Evolutionary conservation across 2,113 vertebrate species (phyloP).

Genomic region (Telmatochromis bifrenatus): DNA sequence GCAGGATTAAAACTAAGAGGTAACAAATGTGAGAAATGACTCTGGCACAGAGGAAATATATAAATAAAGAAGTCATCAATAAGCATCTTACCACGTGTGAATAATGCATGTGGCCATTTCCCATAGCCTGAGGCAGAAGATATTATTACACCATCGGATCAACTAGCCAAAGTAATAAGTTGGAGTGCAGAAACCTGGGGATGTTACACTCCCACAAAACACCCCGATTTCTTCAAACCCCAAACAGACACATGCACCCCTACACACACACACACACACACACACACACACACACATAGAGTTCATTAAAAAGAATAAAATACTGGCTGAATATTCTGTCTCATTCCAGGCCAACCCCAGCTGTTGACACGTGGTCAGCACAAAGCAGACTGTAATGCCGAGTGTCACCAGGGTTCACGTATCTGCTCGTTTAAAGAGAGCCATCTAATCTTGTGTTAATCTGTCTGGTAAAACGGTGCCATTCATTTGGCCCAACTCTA

Average conservation of each 20-base stretch:
- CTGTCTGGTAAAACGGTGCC: not conserved
- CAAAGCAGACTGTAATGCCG: not conserved
- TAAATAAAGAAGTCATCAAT: conserved; percentile 66
- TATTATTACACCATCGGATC: conserved; percentile 64
- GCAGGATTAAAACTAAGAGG: conserved; percentile 4
- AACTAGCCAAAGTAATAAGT: conserved; percentile 53
- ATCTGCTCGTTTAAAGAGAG: conserved; percentile 11
- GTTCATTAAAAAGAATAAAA: not conserved
- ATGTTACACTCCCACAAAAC: not conserved
- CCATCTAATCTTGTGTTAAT: conserved; percentile 30
- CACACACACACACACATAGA: not conserved
- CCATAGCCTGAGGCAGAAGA: conserved; percentile 57
- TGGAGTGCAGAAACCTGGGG: not conserved
- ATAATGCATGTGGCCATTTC: conserved; percentile 69
- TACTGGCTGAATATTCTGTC: not conserved
- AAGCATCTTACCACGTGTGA: conserved; percentile 64
- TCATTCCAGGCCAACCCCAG: not conserved
- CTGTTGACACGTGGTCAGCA: not conserved
- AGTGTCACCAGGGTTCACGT: not conserved
- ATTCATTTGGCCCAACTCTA: not conserved
- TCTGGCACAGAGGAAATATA: conserved; percentile 41
- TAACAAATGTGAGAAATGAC: conserved; percentile 29
- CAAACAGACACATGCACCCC: not conserved
- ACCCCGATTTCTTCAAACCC: not conserved
- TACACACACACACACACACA: not conserved